Percentiles rank a stretch among this genome's conserved stretches.
Conservation (phyloP, 2,113 vertebrate genomes). For the Egretta garzetta region DNA sequence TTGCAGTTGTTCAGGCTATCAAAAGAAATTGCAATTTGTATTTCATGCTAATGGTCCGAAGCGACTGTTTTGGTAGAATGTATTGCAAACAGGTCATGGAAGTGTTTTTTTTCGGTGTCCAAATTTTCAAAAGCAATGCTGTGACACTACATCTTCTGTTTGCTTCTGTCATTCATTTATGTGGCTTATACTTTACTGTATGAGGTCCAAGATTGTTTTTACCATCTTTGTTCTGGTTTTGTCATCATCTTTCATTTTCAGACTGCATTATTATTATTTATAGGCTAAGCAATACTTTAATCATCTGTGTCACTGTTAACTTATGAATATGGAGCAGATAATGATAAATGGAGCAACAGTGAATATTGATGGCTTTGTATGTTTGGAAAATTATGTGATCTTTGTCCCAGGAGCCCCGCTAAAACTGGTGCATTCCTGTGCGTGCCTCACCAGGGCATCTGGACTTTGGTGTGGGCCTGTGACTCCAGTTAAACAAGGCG, state of each 20-base stretch:
- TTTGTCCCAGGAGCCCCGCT: constrained; percentile 40
- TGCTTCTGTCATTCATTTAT: not conserved
- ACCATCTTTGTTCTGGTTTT: constrained; percentile 49
- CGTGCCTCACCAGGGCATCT: not conserved
- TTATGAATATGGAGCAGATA: constrained; percentile 68
- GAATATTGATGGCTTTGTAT: constrained; percentile 68
- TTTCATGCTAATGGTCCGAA: not conserved
- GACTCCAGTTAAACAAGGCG: not conserved
- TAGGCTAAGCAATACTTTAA: constrained; percentile 67
- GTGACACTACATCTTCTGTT: not conserved
- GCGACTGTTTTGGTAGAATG: not conserved
- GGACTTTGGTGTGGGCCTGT: not conserved
- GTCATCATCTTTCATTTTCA: constrained; percentile 64
- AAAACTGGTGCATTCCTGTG: not conserved
- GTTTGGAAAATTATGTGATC: constrained; percentile 35
- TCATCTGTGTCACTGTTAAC: constrained; percentile 68
- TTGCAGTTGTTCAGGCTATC: not conserved
- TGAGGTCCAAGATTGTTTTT: constrained; percentile 1
- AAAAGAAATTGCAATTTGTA: not conserved
- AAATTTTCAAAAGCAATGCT: not conserved
- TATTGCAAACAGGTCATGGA: not conserved
- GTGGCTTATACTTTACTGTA: not conserved
- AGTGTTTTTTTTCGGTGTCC: not conserved
- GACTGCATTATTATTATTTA: constrained; percentile 64
- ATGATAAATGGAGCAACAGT: constrained; percentile 63